A percentile compares a stretch with the other conserved stretches of the same genome.
These are phyloP conservation scores for Sialia sialis DNA, from an alignment of 2,113 vertebrate genomes.

Conservation along the genomic window DNA sequence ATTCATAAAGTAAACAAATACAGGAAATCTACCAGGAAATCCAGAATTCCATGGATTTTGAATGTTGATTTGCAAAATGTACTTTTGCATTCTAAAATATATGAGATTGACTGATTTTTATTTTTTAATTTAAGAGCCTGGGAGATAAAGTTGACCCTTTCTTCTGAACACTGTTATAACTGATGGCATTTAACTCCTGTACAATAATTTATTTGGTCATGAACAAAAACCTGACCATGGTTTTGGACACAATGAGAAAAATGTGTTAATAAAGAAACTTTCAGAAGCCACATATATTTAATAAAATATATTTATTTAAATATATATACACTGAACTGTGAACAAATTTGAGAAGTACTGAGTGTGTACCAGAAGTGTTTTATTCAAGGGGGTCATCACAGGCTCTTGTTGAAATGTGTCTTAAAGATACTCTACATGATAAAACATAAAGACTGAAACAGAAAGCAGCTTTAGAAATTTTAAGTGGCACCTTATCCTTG, in stretches of 20 bases:
- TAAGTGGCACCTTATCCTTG: background rate
- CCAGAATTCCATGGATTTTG: background rate
- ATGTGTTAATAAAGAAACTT: background rate
- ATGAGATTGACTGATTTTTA: background rate
- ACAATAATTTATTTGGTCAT: background rate
- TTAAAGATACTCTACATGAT: background rate
- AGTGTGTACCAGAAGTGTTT: background rate
- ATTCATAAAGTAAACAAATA: background rate
- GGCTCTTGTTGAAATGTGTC: background rate
- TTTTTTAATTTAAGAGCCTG: background rate
- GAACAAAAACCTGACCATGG: background rate
- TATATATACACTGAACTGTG: background rate
- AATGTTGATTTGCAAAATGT: background rate
- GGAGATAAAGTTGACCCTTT: background rate
- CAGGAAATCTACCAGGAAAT: background rate
- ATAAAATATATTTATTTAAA: background rate
- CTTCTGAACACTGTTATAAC: background rate
- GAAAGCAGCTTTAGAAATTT: background rate
- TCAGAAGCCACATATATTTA: background rate
- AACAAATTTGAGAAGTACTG: background rate
- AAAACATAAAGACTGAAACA: background rate
- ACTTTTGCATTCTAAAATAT: background rate
- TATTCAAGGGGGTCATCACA: fast-evolving
- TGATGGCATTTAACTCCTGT: background rate
- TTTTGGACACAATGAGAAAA: background rate